These are phyloP conservation scores for Oxystoma pomonae DNA, from an alignment of 2,888 invertebrate species.

Conservation along the genomic window DNA sequence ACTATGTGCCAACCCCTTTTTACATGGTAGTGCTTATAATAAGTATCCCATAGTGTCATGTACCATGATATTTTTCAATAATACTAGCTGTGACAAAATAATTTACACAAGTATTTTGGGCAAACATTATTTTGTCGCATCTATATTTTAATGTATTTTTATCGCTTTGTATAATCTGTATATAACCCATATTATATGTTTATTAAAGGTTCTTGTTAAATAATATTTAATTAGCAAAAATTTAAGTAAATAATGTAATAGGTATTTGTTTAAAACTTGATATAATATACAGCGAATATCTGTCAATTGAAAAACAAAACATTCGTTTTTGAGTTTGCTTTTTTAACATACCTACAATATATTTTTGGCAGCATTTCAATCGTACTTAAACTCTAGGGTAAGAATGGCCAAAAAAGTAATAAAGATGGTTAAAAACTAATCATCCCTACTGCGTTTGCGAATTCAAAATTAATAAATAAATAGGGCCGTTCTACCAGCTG, in stretches of 20 bases:
- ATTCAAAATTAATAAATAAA: too few relatives aligned
- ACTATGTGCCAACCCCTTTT: neutral
- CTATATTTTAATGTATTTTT: conserved; percentile 36
- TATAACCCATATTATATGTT: conserved; percentile 37
- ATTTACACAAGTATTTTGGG: too few relatives aligned
- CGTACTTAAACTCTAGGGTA: too few relatives aligned
- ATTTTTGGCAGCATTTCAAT: too few relatives aligned
- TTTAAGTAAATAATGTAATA: neutral
- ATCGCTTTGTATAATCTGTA: conserved; percentile 45
- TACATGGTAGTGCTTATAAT: conserved; percentile 14
- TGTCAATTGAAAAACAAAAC: neutral
- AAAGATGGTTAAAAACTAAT: too few relatives aligned
- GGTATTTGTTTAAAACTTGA: neutral
- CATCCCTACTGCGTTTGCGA: too few relatives aligned
- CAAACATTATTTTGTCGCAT: too few relatives aligned
- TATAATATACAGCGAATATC: neutral
- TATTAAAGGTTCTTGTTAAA: conserved; percentile 9
- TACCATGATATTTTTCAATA: conserved; percentile 45
- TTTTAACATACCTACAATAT: too few relatives aligned
- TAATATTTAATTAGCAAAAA: neutral
- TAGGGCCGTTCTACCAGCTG: neutral
- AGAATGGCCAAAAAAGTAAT: too few relatives aligned
- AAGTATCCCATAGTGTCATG: conserved; percentile 39
- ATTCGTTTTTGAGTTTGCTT: too few relatives aligned
- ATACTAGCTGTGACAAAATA: too few relatives aligned